Base-by-base conservation (phyloP, 2,888 invertebrate genomes). In the Beris chalybata region DNA sequence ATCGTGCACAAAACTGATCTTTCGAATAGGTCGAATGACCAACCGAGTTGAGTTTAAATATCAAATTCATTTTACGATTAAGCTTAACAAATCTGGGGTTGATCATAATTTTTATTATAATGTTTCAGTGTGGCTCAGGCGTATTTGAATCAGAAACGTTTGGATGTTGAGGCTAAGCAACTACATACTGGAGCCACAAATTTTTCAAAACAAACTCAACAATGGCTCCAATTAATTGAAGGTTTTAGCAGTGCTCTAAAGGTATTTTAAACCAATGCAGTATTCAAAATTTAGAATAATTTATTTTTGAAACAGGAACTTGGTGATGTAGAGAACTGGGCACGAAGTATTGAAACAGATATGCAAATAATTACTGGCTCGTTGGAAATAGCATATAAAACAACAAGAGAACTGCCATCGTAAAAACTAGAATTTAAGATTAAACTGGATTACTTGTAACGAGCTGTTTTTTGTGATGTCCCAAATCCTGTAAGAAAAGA, bases 311-410 rank as follows among this genome's bases (percentile, higher is more conserved):
- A 67, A 4, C 38, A 78, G 74, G 98, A 99, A 83, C 88, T 99
- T 64, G 99, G 99, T 1, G 98, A 99, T 83, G 97, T 97, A 1
- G 97, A 98, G 78, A 98, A 97, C 79, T 99, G 98, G 98, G 95
- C 98, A 0, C 87, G 91, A 71, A 95, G 93, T 71, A 98, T 99
- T 74, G 98, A 99, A 81, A 89, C 89, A 69, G 99, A 99, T 78
- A 94, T 98, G 90, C 88, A 91, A 76, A 90, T 93, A 3, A 91
- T 99, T 71, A 91, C 93, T 6, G 91, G 90, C 72, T 95, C 97
- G 22, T 84, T 99, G 70, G 97, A 97, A 82, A 89, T 92, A 79
- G 96, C 96, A 9, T 97, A 97, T 78, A 93, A 93, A 84, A 90
- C 83, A 31, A 84, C 87, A 0, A 79, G 84, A 66, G 83, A 85